A percentile compares a stretch with the other conserved stretches of the same genome.
Conservation (phyloP, 2,888 invertebrate species). For the Metallyticus violacea region DNA sequence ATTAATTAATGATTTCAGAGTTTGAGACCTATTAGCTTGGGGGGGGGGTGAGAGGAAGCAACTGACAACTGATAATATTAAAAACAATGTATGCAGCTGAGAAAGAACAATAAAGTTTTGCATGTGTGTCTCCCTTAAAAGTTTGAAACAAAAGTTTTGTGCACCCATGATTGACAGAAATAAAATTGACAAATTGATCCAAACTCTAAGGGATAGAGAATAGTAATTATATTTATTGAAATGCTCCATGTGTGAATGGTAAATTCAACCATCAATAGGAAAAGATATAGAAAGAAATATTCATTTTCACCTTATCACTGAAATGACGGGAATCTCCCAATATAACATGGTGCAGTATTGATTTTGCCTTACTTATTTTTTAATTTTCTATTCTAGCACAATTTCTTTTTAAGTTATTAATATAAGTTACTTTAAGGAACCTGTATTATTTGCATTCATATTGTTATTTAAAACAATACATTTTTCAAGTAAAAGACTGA, state of each 20-base stretch:
- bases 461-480: too few species aligned
- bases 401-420: neutral
- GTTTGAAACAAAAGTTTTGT: neutral
- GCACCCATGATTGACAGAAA: neutral
- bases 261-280: neutral
- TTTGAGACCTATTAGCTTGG: too few species aligned
- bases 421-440: neutral
- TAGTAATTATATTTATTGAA: neutral
- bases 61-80: too few species aligned
- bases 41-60: too few species aligned
- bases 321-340: too few species aligned
- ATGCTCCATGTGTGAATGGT: neutral
- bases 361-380: neutral
- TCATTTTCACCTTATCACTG: too few species aligned
- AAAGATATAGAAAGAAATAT: neutral
- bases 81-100: neutral
- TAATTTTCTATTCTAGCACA: neutral
- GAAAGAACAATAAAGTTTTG: neutral
- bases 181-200: neutral
- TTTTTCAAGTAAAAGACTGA: neutral
- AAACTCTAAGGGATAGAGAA: neutral
- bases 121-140: too few species aligned
- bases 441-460: too few species aligned
- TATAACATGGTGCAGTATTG: neutral
- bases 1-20: too few species aligned